Evolutionary conservation across 2,888 invertebrate species (phyloP), one percentile per base, ranked within the genome.

Genomic region (Caenorhabditis sp.): DNA sequence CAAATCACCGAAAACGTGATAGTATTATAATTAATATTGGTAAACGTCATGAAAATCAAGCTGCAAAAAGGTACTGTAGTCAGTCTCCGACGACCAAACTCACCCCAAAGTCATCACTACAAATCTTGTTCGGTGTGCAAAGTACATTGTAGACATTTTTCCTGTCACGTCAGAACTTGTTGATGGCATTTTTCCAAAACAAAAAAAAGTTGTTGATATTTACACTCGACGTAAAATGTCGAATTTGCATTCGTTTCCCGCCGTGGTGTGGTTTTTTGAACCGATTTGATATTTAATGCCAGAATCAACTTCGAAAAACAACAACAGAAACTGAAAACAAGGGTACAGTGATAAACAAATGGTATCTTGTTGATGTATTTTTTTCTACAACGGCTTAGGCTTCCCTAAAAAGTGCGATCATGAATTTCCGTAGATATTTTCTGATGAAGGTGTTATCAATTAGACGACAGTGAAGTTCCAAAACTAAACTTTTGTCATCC

Each of bases 1-100:
- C 76, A 76, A 58, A 76, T 76, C 0, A 76, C 71, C 17, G 76
- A 65, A 51, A 76, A 76, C 27, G 71, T 76, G 31, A 76, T 62
- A 6, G 59, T 62, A 4, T 62, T 49, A 12, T 65, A 51, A 53
- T 76, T 76, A 10, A 31, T 31, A 6, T 31, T 4, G 4, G 31
- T 6, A 4, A 31, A 55, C 21, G n/a, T 12, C 36, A 21, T 14
- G 36, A 27, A 60, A 26, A 61, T 26, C 3, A 49, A n/a, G 19
- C 19, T 3, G 26, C 21, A 24, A 60, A 24, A n/a, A 3, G 6
- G 3, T n/a, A 51, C 5, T 5, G 4, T 6, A 19, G n/a, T 51
- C n/a, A n/a, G 5, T 10, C 31, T 4, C 4, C 5, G 5, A 31
- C 4, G 10, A 31, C 31, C 1, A 23, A 51, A 51, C 51, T 31